Conservation (phyloP, 2,888 invertebrate species). For the Agrilus biguttatus region DNA sequence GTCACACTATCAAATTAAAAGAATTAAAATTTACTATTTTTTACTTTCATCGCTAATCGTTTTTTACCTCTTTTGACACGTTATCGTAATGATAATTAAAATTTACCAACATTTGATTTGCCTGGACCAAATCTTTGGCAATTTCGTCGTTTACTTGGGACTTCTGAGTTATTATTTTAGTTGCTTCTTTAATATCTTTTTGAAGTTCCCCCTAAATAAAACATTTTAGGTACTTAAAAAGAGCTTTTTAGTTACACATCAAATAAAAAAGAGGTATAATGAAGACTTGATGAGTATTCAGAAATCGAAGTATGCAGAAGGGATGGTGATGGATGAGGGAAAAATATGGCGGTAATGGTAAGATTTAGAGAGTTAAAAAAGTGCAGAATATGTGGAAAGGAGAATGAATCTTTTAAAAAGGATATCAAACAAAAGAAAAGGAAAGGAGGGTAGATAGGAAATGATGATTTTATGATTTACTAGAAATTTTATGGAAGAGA, state of each 20-base stretch:
- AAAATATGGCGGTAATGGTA: too few species aligned
- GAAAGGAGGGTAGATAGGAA: too few species aligned
- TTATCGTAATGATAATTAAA: constrained; percentile 26
- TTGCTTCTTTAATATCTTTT: constrained; percentile 24
- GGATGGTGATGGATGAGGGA: too few species aligned
- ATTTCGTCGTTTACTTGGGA: constrained; percentile 25
- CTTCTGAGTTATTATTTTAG: constrained; percentile 24
- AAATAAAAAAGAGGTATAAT: too few species aligned
- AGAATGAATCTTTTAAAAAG: too few species aligned
- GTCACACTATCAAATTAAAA: constrained; percentile 13
- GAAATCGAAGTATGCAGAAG: too few species aligned
- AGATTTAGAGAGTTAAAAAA: too few species aligned
- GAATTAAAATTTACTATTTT: neutral
- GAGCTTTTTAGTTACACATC: neutral
- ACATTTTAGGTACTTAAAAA: neutral
- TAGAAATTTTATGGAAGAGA: too few species aligned
- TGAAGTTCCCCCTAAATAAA: constrained; percentile 21
- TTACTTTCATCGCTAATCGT: neutral
- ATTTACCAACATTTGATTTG: constrained; percentile 27
- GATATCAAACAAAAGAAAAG: too few species aligned
- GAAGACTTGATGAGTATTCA: too few species aligned
- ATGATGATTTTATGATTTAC: too few species aligned
- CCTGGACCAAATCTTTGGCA: constrained; percentile 27
- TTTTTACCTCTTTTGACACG: constrained; percentile 20
- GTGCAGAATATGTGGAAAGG: too few species aligned